These are phyloP conservation scores for Calidris pygmaea DNA, from an alignment of 2,113 vertebrate genomes.

Conservation along the genomic window DNA sequence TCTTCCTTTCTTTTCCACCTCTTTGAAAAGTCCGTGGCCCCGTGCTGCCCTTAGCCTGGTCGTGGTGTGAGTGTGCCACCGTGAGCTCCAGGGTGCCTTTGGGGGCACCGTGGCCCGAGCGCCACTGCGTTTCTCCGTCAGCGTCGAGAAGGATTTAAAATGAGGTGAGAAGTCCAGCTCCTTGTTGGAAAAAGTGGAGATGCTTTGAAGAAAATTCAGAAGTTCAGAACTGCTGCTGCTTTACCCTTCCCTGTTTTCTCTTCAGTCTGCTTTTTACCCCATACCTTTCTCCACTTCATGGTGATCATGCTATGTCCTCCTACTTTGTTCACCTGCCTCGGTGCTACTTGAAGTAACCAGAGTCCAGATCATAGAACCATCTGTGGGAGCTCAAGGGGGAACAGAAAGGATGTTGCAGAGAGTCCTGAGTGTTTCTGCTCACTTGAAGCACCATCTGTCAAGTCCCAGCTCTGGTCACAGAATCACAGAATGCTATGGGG, in stretches of 20 bases:
- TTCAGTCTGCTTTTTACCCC: background rate
- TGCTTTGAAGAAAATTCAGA: background rate
- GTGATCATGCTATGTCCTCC: background rate
- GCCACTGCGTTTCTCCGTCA: background rate
- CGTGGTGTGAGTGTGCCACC: background rate
- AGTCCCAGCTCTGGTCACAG: background rate
- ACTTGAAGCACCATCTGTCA: background rate
- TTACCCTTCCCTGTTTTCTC: background rate
- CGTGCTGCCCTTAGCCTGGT: background rate
- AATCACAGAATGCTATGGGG: too few species aligned
- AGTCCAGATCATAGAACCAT: background rate
- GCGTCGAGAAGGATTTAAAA: background rate
- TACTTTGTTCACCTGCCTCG: background rate
- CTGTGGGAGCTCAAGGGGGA: background rate
- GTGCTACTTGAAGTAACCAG: background rate
- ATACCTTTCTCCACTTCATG: background rate
- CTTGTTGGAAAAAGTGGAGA: background rate
- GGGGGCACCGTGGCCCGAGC: background rate
- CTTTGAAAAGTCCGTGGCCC: background rate
- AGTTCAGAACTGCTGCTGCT: background rate
- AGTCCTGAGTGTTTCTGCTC: background rate
- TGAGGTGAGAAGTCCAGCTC: background rate
- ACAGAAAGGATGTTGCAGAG: background rate
- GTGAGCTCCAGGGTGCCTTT: background rate
- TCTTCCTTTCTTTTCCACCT: background rate